These are phyloP conservation scores for Trachythela sp. DNA, from an alignment of 64 coral and sea anemone species.

Conservation along the genomic window DNA sequence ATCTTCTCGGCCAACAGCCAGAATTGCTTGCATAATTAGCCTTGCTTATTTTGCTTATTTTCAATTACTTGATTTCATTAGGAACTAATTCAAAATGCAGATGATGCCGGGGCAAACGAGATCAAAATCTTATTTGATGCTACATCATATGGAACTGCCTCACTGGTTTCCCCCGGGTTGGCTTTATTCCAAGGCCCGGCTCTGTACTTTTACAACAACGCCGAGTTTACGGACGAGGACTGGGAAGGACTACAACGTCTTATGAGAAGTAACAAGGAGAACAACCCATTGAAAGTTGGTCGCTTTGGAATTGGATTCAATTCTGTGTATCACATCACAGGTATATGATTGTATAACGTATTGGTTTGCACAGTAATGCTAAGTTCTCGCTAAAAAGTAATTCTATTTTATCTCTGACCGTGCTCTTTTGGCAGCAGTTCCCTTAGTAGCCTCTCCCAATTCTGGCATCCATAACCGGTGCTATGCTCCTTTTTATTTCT, in stretches of 20 bases:
- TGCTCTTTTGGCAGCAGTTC: no score
- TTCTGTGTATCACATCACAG: conserved; percentile 81
- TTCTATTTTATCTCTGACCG: no score
- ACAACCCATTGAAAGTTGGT: conserved; percentile 72
- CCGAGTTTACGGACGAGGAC: conserved; percentile 63
- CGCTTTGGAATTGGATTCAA: conserved; percentile 89
- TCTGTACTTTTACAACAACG: conserved; percentile 36
- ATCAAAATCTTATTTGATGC: conserved; percentile 54
- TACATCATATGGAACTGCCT: conserved; percentile 26
- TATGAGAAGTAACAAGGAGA: conserved; percentile 58
- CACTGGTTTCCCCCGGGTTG: conserved; percentile 29
- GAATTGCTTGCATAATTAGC: no score
- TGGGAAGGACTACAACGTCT: conserved; percentile 73
- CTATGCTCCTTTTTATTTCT: not conserved
- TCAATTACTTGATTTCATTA: not conserved
- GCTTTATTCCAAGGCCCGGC: conserved; percentile 21
- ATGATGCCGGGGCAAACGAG: conserved; percentile 62
- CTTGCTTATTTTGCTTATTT: no score
- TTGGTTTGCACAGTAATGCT: no score
- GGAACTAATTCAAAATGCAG: conserved; percentile 73
- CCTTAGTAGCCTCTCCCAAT: no score
- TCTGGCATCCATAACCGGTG: no score
- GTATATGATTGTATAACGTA: not conserved
- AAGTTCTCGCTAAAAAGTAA: no score
- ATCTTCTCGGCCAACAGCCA: no score